Base-by-base conservation (phyloP, 2,113 vertebrate genomes). In the Urocitellus parryii region DNA sequence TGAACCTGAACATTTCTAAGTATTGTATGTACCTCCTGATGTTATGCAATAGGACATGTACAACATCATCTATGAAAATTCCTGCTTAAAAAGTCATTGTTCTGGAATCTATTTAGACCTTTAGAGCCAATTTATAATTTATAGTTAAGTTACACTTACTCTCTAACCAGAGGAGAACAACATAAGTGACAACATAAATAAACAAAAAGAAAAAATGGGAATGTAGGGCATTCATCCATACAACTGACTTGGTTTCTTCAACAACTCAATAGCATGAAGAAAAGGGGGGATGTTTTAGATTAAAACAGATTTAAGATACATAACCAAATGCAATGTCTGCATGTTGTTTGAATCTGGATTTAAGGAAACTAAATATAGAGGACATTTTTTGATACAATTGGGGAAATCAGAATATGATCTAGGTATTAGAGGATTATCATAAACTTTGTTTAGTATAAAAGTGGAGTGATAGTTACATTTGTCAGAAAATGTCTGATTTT, bases 361-460 rank as follows among this genome's bases (percentile, higher is more conserved):
- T 73, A 90, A 94, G 65, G 63, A 95, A 91, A 96, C 20, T 42
- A 94, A 85, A 37, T 83, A 61, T 70, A 93, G 85, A 84, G 51
- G 48, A 56, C 39, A 91, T 84, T 95, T 91, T 61, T 70, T 72
- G n/a, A 95, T 58, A 91, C 91, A 93, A n/a, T 63, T 95, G 78
- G 53, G 27, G 58, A 96, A 91, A 91, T 85, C 34, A 91, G 86
- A 93, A 74, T 58, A 85, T 85, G 86, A 72, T 27, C 39, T 76
- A 76, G 13, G 32, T 72, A 80, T 63, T 94, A 83, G 34, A 91
- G 32, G 79, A 79, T 84, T 86, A 72, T 39, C 58, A 88, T 48
- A 65, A 90, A 96, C 65, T 93, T 91, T 96, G 56, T 79, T 87
- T 88, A 76, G 25, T 45, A n/a, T 74, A 34, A 82, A 97, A 78